Percentiles rank a stretch among this genome's conserved stretches.
Evolutionary conservation across 1,140 invertebrate species (phyloP).

Genomic region (Doryteuthis pealeii): DNA sequence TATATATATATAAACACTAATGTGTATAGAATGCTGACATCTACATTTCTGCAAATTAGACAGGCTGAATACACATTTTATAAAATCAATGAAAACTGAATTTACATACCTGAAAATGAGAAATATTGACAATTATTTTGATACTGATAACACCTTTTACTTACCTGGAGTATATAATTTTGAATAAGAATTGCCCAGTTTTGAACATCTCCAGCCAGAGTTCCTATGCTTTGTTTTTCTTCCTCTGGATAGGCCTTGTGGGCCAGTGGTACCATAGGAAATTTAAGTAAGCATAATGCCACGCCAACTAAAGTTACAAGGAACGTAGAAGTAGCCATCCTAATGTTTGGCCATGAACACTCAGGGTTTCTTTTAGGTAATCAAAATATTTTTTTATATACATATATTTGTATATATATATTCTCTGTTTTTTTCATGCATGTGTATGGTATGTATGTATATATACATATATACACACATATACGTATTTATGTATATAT

Average conservation of each 20-base stretch:
- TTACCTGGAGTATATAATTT: constrained; percentile 62
- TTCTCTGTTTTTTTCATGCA: background rate
- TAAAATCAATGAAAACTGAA: no score
- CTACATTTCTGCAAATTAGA: no score
- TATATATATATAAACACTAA: no score
- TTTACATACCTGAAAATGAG: no score
- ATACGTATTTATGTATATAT: background rate
- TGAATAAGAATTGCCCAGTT: constrained; percentile 62
- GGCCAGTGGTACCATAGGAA: background rate
- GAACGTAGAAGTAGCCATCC: background rate
- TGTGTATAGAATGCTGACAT: no score
- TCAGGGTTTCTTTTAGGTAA: background rate
- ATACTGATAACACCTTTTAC: background rate
- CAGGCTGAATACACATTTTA: no score
- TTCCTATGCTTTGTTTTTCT: constrained; percentile 51
- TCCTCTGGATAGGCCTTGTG: constrained; percentile 38
- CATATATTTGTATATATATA: background rate
- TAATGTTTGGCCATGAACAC: background rate
- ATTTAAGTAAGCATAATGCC: constrained; percentile 9
- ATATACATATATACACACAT: background rate
- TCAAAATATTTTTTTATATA: background rate
- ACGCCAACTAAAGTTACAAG: constrained; percentile 1
- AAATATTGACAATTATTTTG: no score
- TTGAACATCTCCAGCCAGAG: constrained; percentile 60
- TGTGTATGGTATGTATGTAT: background rate